These are phyloP conservation scores for Philotrypesis tridentata DNA, from an alignment of 1,140 invertebrate species.

Conservation along the genomic window DNA sequence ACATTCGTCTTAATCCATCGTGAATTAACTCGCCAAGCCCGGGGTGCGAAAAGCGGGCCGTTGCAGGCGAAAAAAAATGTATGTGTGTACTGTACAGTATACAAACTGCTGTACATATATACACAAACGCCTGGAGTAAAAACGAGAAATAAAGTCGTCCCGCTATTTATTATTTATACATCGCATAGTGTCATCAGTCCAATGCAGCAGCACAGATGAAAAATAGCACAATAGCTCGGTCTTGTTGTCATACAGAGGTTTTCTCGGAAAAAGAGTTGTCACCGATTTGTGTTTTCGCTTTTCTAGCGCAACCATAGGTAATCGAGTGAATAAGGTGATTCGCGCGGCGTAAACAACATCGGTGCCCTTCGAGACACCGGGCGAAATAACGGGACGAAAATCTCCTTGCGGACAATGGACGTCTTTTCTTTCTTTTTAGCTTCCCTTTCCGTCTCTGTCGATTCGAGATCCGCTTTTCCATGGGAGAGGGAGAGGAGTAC, in stretches of 20 bases:
- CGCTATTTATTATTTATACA: too few species aligned
- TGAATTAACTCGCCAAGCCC: conserved; percentile 39
- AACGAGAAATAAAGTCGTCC: neutral
- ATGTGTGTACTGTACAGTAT: neutral
- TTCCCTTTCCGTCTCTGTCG: neutral
- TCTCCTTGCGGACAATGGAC: conserved; percentile 29
- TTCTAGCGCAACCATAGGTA: too few species aligned
- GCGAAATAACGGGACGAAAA: conserved; percentile 25
- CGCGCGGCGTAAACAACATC: neutral
- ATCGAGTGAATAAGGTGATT: neutral
- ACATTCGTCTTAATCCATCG: conserved; percentile 46
- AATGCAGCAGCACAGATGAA: too few species aligned
- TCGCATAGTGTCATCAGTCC: too few species aligned
- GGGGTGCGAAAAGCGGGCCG: neutral
- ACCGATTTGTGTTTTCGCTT: neutral
- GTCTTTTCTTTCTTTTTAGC: neutral
- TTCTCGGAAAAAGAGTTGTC: neutral
- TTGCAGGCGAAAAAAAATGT: too few species aligned
- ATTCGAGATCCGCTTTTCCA: conserved; percentile 24
- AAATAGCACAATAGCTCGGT: too few species aligned
- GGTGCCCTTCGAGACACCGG: neutral
- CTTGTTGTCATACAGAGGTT: neutral
- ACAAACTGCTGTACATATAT: neutral
- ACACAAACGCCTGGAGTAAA: neutral
- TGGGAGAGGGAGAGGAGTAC: too few species aligned